phyloP scores from a whole-genome alignment of 2,113 vertebrate genomes.

The Limnothrissa miodon region DNA sequence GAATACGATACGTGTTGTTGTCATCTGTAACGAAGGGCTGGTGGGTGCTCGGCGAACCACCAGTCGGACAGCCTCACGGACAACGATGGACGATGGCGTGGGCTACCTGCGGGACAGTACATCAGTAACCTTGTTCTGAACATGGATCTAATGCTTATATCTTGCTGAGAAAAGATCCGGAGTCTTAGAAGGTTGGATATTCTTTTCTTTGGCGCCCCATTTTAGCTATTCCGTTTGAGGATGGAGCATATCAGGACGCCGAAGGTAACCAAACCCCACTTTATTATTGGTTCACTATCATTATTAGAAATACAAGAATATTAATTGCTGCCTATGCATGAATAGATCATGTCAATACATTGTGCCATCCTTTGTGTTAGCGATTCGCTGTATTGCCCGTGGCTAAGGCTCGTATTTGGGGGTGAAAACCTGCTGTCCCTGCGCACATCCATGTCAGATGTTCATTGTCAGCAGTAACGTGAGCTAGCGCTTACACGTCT shows the following conservation, averaged over 20 bases:
- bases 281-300: neutral
- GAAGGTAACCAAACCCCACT: conserved; percentile 62
- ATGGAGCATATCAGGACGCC: conserved; percentile 80
- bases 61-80: neutral
- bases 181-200: neutral
- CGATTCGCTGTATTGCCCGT: neutral
- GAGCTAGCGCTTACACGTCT: neutral
- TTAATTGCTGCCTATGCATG: neutral
- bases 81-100: neutral
- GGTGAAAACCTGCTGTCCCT: neutral
- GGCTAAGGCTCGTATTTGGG: neutral
- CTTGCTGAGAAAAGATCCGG: neutral
- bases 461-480: neutral
- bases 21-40: neutral
- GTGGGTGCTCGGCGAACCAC: neutral
- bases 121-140: neutral
- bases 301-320: neutral
- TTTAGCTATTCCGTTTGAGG: conserved; percentile 55
- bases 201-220: conserved; percentile 53
- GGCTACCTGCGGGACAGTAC: neutral
- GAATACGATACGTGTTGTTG: conserved; percentile 16
- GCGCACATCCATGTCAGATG: neutral
- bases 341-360: neutral
- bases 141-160: neutral
- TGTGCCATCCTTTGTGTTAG: neutral